Base-by-base conservation (phyloP, 2,888 invertebrate genomes). In the Prosapia bicincta region DNA sequence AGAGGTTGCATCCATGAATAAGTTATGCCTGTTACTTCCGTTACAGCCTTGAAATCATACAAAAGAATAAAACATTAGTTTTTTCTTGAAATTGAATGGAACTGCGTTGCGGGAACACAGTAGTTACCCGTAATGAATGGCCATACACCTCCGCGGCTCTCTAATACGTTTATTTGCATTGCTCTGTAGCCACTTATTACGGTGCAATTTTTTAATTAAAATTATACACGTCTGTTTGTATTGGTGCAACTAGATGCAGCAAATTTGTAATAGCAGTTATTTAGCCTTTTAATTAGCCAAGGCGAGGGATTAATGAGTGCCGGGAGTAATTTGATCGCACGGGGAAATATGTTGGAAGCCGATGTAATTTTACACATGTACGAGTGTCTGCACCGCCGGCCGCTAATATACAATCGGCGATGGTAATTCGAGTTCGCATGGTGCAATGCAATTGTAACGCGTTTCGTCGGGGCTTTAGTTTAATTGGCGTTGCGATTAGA, bases 401-500 rank as follows among this genome's bases (percentile, higher is more conserved):
- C 54, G 54, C 20, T 54, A 54, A n/a, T 54, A 54, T 54, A 54
- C 54, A 54, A 54, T 54, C 54, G n/a, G 5, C 54, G 7, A 54
- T 54, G 54, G 54, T 54, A 54, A 54, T 54, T 54, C 13, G 54
- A 20, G 54, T 54, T 54, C 54, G 54, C 54, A 54, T 54, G 54
- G 20, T 54, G 20, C 20, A 20, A 54, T 54, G 54, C 54, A 54
- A 20, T 54, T 54, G 54, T 54, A 54, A 20, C n/a, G n/a, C 68
- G 43, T 73, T 73, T 73, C 73, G 43, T 73, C 43, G 43, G 26
- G 66, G 5, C 20, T 54, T 54, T 72, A n/a, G 68, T 25, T 73
- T 73, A 73, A 73, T 73, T 73, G 69, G 68, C 43, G 68, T 32
- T 32, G 26, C 43, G 26, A 73, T 73, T 73, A 68, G 26, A 9